phyloP scores from a whole-genome alignment of 1,140 invertebrate species.

The Platorchestia sp. region DNA sequence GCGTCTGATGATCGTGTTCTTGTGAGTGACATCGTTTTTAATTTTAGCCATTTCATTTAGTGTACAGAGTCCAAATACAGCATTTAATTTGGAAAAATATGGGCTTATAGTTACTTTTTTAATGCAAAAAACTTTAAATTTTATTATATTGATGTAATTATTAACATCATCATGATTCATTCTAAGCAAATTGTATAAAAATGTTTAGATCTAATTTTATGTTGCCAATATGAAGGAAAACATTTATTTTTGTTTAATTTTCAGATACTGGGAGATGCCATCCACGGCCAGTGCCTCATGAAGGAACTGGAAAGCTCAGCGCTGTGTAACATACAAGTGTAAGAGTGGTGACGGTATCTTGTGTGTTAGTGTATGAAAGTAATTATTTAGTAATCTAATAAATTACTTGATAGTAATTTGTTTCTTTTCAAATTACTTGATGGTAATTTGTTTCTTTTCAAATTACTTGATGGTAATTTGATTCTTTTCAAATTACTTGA shows the following conservation, averaged over 20 bases:
- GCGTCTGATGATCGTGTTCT: background rate
- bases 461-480: no score
- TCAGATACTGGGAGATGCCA: constrained; percentile 22
- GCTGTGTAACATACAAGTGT: background rate
- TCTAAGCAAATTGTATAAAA: background rate
- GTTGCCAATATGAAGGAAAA: background rate
- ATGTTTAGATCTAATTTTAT: background rate
- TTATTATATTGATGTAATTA: no score
- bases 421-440: no score
- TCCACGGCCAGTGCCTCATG: background rate
- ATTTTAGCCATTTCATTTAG: background rate
- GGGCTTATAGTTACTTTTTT: no score
- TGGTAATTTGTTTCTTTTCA: background rate
- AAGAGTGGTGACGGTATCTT: background rate
- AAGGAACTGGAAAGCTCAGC: background rate
- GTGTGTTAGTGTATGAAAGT: background rate
- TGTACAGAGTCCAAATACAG: background rate
- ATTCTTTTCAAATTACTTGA: no score
- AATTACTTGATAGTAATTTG: no score
- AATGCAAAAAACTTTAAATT: no score
- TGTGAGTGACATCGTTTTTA: background rate
- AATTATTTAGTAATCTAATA: background rate
- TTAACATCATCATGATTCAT: no score
- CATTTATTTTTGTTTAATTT: background rate
- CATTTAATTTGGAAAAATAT: background rate